Evolutionary conservation across 2,113 vertebrate species (phyloP), one percentile per base, ranked within the genome.

Genomic region (Maylandia zebra): DNA sequence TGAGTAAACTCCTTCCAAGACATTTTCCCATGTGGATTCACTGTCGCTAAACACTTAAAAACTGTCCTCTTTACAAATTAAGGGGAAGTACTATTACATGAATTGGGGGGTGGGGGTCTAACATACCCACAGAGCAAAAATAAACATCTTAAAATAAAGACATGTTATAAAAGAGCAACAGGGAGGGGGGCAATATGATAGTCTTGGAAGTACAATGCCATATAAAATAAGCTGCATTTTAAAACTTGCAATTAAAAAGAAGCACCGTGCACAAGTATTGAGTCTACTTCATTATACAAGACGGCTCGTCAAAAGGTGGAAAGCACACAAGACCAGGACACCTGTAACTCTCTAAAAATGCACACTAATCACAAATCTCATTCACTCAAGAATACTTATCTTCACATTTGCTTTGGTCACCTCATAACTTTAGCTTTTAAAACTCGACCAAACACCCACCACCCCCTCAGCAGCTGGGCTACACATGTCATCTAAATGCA

Each of bases 401-500:
- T 92, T 91, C 89, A 94, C 92, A 94, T 93, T 93, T 91, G 78
- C 83, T 91, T 90, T 86, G 74, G 85, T 94, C 90, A 86, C n/a
- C 85, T 88, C 48, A 50, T 45, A 55, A 84, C 69, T 90, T 90
- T 81, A 86, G 78, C 83, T 85, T 90, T 90, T n/a, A 91, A 92
- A 86, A 66, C 34, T 79, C 83, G 48, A 92, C 87, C 90, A 91
- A 88, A 92, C 86, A 66, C 14, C 41, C 8, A 27, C 69, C 41
- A 45, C 83, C 41, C 64, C 89, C 86, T 88, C 53, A 88, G 86
- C 79, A 86, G 89, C 90, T 84, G 91, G 84, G 84, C 92, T 89
- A 94, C 88, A 95, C 88, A 88, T 52, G 6, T 89, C 86, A 92
- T 83, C 88, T 92, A 92, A 93, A 95, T 84, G 92, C 92, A 93